phyloP scores from a whole-genome alignment of 2,888 invertebrate genomes.

The Tipula lateralis region DNA sequence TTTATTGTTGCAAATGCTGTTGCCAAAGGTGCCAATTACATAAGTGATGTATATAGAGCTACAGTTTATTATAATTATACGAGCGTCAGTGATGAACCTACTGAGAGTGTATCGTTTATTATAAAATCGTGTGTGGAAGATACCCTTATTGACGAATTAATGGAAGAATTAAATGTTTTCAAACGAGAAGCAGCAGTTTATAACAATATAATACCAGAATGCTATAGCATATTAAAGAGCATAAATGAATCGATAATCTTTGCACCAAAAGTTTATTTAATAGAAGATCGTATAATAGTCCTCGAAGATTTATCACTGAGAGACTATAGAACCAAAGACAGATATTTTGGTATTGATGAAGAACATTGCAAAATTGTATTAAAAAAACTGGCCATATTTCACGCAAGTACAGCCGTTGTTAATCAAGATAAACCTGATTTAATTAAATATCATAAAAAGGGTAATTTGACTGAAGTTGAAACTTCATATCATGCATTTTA shows the following conservation, averaged over 20 bases:
- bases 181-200: conserved; percentile 40
- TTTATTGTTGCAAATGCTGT: conserved; percentile 36
- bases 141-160: conserved; percentile 38
- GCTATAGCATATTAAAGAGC: conserved; percentile 36
- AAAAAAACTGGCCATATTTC: conserved; percentile 53
- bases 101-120: conserved; percentile 36
- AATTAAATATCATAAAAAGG: conserved; percentile 39
- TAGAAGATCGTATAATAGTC: conserved; percentile 38
- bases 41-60: conserved; percentile 39
- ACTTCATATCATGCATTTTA: conserved; percentile 41
- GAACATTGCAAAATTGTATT: conserved; percentile 50
- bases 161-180: conserved; percentile 40
- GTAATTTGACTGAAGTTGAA: conserved; percentile 39
- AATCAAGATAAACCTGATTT: conserved; percentile 46
- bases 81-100: neutral
- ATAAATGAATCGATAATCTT: conserved; percentile 39
- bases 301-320: conserved; percentile 52
- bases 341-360: conserved; percentile 51
- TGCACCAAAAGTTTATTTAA: conserved; percentile 38
- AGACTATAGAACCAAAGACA: conserved; percentile 51
- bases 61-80: conserved; percentile 35
- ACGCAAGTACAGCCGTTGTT: conserved; percentile 52
- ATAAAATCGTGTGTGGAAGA: conserved; percentile 40
- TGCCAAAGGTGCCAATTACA: conserved; percentile 41
- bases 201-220: conserved; percentile 37